These are phyloP conservation scores for Zaprionus taronus DNA, from an alignment of 1,140 invertebrate genomes.

Conservation along the genomic window DNA sequence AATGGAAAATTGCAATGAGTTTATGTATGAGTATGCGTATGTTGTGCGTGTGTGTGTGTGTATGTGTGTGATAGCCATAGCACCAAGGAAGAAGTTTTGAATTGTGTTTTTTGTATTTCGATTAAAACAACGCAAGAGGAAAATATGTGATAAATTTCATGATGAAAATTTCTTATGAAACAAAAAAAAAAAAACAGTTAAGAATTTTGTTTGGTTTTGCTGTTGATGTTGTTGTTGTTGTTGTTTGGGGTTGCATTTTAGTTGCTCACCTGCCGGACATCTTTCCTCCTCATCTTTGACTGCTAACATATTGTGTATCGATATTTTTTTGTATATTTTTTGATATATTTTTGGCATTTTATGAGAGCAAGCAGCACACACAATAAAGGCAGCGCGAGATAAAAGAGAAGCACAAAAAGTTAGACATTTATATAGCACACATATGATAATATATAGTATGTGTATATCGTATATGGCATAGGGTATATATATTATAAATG, in stretches of 20 bases:
- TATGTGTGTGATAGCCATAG: slow-evolving; percentile 41
- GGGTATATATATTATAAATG: slow-evolving; percentile 14
- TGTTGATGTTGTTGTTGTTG: slow-evolving; percentile 36
- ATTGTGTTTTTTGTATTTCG: slow-evolving; percentile 20
- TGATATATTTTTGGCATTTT: slow-evolving; percentile 36
- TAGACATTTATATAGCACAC: slow-evolving; percentile 57
- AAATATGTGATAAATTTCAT: slow-evolving; percentile 38
- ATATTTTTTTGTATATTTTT: slow-evolving; percentile 50
- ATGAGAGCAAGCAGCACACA: slow-evolving; percentile 75
- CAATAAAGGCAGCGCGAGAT: slow-evolving; percentile 47
- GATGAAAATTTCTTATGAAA: slow-evolving; percentile 30
- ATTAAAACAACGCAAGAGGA: slow-evolving; percentile 43
- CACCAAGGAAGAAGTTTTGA: slow-evolving; percentile 59
- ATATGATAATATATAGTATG: slow-evolving; percentile 5
- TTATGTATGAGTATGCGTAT: slow-evolving; percentile 8
- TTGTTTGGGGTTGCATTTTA: slow-evolving; percentile 42
- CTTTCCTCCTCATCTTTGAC: slow-evolving; percentile 88
- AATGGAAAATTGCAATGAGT: slow-evolving; percentile 44
- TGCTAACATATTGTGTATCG: slow-evolving; percentile 81
- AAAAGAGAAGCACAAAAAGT: slow-evolving; percentile 74
- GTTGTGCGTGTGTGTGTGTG: slow-evolving; percentile 11
- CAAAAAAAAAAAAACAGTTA: slow-evolving; percentile 29
- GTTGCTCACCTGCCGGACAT: slow-evolving; percentile 87
- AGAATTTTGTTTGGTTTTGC: slow-evolving; percentile 29
- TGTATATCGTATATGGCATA: slow-evolving; percentile 19